Percentiles rank a stretch among this genome's conserved stretches.
phyloP scores from a whole-genome alignment of 2,797 vertebrate genomes.

The Gastrophryne carolinensis region DNA sequence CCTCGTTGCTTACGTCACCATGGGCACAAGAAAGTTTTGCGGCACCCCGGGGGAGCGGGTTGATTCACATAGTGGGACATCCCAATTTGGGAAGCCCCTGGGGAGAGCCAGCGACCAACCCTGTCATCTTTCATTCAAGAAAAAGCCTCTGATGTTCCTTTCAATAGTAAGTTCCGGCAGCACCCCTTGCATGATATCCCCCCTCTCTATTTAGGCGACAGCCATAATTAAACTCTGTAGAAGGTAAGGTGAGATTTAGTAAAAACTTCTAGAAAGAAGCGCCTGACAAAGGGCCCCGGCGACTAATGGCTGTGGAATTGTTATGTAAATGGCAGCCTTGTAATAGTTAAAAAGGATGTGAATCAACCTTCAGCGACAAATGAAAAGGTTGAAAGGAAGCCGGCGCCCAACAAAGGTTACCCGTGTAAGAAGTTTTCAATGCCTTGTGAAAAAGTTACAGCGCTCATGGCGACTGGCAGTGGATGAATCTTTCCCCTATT shows the following conservation, averaged over 20 bases:
- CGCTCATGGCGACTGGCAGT: background rate
- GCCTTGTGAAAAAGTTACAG: slow-evolving; percentile 41
- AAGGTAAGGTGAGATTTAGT: background rate
- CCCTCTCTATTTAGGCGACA: background rate
- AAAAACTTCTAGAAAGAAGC: background rate
- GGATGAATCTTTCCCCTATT: too few relatives aligned
- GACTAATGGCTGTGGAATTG: slow-evolving; percentile 33
- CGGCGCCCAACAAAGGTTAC: slow-evolving; percentile 57
- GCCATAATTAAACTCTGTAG: background rate
- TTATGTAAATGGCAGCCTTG: slow-evolving; percentile 55
- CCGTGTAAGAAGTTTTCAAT: slow-evolving; percentile 54
- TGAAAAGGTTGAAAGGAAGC: slow-evolving; percentile 63
- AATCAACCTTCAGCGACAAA: slow-evolving; percentile 42
- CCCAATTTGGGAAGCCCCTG: too few relatives aligned
- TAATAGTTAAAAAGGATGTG: slow-evolving; percentile 54
- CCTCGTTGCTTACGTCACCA: too few relatives aligned
- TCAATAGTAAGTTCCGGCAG: too few relatives aligned
- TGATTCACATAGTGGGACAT: too few relatives aligned
- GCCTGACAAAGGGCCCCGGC: slow-evolving; percentile 24
- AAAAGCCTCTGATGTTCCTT: too few relatives aligned
- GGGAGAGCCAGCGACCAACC: too few relatives aligned
- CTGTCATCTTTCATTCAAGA: too few relatives aligned
- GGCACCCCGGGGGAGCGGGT: too few relatives aligned
- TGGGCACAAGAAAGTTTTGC: too few relatives aligned
- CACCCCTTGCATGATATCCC: too few relatives aligned